Percentiles rank a stretch among this genome's conserved stretches.
phyloP scores from a whole-genome alignment of 2,113 vertebrate genomes.

The Chauna torquata region DNA sequence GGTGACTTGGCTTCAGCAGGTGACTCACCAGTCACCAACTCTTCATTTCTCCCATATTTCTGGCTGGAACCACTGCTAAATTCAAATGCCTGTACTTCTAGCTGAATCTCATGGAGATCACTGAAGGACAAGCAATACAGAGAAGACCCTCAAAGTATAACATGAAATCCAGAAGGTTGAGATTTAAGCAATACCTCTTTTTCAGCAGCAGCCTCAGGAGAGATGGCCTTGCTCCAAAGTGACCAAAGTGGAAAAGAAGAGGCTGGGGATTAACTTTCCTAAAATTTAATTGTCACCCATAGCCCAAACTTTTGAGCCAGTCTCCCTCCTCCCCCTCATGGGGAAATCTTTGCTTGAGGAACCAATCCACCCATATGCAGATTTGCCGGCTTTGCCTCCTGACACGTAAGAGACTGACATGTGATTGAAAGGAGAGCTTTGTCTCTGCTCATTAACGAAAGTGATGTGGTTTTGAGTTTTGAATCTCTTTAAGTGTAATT shows the following conservation, averaged over 20 bases:
- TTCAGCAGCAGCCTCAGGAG: background rate
- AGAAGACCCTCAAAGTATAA: background rate
- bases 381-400: background rate
- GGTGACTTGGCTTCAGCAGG: background rate
- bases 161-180: background rate
- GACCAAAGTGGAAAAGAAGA: background rate
- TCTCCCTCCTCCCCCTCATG: background rate
- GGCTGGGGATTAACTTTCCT: background rate
- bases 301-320: background rate
- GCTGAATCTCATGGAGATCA: background rate
- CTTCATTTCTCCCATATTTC: background rate
- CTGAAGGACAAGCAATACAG: background rate
- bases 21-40: background rate
- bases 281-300: background rate
- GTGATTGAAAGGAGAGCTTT: background rate
- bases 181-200: background rate
- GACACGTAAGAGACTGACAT: rapidly evolving
- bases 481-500: background rate
- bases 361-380: background rate
- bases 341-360: background rate
- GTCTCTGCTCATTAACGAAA: background rate
- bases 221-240: background rate
- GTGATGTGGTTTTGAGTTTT: background rate
- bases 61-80: background rate
- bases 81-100: background rate